Conservation (phyloP, 2,888 invertebrate genomes). For the Drosophila neotestacea region DNA sequence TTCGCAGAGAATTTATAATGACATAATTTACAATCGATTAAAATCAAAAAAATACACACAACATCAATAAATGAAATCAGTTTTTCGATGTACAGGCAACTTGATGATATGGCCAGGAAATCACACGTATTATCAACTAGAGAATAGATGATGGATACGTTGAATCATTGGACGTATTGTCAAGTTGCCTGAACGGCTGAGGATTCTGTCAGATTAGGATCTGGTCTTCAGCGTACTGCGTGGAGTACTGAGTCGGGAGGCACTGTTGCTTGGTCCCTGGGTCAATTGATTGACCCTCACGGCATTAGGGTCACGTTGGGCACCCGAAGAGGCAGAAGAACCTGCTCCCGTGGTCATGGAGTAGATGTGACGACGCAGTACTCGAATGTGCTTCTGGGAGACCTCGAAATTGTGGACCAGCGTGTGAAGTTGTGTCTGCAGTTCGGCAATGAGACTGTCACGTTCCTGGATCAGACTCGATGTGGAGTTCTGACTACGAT, state of each 20-base stretch:
- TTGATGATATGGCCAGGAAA: slow-evolving; percentile 47
- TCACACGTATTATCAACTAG: background rate
- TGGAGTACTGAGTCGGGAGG: slow-evolving; percentile 40
- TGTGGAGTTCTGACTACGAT: slow-evolving; percentile 83
- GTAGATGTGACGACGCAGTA: slow-evolving; percentile 83
- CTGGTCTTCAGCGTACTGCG: slow-evolving; percentile 52
- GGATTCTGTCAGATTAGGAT: background rate
- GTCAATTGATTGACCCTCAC: slow-evolving; percentile 3
- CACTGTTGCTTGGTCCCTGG: slow-evolving; percentile 12
- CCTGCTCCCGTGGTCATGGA: slow-evolving; percentile 65
- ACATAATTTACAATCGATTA: slow-evolving; percentile 10
- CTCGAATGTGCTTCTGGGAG: slow-evolving; percentile 84
- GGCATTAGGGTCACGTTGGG: slow-evolving; percentile 29
- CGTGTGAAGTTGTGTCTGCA: slow-evolving; percentile 83
- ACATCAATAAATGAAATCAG: background rate
- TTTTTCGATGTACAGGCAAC: slow-evolving; percentile 53
- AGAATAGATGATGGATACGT: background rate
- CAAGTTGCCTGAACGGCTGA: slow-evolving; percentile 63
- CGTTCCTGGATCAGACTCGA: slow-evolving; percentile 82
- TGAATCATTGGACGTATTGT: slow-evolving; percentile 37
- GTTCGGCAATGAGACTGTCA: slow-evolving; percentile 82
- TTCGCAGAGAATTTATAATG: slow-evolving; percentile 3
- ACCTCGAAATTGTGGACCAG: slow-evolving; percentile 84
- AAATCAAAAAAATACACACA: slow-evolving; percentile 11
- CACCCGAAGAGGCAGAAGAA: background rate